Percentiles rank a stretch among this genome's conserved stretches.
Conservation (phyloP, 2,113 vertebrate genomes). For the Heterochromis multidens region DNA sequence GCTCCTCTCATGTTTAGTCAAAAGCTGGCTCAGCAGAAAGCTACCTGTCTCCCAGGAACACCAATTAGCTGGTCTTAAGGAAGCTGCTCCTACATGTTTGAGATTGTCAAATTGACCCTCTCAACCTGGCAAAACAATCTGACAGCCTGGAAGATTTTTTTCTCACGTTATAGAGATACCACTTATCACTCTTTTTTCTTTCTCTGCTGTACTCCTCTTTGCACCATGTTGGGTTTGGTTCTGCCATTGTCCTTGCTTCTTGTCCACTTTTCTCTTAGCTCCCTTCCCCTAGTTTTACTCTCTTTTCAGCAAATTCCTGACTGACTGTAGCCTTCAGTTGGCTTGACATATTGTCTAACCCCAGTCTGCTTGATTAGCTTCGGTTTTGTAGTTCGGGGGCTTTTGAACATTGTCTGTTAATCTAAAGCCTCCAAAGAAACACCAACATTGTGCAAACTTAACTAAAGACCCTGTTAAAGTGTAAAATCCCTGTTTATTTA, state of each 20-base stretch:
- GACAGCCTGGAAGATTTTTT: not conserved
- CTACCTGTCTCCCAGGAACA: not conserved
- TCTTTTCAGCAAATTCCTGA: constrained; percentile 52
- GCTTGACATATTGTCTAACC: constrained; percentile 35
- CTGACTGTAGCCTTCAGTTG: constrained; percentile 53
- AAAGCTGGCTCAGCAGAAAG: constrained; percentile 8
- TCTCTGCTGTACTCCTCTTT: not conserved
- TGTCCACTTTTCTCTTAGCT: not conserved
- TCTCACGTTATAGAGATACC: not conserved
- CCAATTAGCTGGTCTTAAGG: not conserved
- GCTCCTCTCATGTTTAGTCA: not conserved
- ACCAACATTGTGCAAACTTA: not conserved
- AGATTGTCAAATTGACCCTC: constrained; percentile 2
- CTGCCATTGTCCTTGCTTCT: not conserved
- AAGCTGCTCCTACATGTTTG: not conserved
- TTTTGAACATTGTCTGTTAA: constrained; percentile 11
- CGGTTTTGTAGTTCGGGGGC: constrained; percentile 29
- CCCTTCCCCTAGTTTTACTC: not conserved
- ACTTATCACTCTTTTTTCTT: not conserved
- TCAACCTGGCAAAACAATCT: not conserved
- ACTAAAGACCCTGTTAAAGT: not conserved
- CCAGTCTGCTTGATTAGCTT: constrained; percentile 38
- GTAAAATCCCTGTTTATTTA: not conserved
- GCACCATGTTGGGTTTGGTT: not conserved
- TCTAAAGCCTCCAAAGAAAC: constrained; percentile 16